Percentiles rank a stretch among this genome's conserved stretches.
These are phyloP conservation scores for Diadumene lineata DNA, from an alignment of 92 coral and sea anemone genomes.

Conservation along the genomic window DNA sequence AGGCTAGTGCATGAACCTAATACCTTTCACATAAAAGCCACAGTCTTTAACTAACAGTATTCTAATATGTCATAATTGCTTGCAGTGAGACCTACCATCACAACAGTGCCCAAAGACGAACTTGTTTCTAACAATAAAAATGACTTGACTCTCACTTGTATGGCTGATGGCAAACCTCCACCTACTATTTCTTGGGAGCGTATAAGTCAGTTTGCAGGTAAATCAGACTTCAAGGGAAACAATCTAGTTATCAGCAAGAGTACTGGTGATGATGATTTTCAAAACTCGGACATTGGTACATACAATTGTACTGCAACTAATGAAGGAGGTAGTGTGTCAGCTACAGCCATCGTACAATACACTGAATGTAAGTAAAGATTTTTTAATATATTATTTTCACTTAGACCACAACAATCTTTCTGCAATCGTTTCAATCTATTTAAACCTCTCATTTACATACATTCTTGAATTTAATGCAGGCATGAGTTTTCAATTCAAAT, in stretches of 20 bases:
- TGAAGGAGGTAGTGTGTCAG: conserved; percentile 11
- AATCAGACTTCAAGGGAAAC: neutral
- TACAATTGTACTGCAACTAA: conserved; percentile 49
- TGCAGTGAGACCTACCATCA: neutral
- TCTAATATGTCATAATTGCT: no score
- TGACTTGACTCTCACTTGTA: conserved; percentile 31
- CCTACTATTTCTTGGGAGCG: conserved; percentile 42
- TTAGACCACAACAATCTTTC: neutral
- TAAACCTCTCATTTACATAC: no score
- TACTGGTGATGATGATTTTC: neutral
- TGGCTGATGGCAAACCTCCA: conserved; percentile 45
- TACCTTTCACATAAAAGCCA: no score
- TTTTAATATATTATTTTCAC: neutral
- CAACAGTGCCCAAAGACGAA: neutral
- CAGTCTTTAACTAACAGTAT: no score
- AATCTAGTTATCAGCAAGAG: neutral
- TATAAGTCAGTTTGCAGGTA: neutral
- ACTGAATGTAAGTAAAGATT: conserved; percentile 8
- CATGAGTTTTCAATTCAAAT: no score
- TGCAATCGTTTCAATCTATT: no score
- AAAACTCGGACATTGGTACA: conserved; percentile 23
- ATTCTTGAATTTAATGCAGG: no score
- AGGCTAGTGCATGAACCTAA: no score
- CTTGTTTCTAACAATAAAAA: neutral
- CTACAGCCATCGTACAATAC: neutral